Evolutionary conservation across 2,888 invertebrate genomes (phyloP), one percentile per base, ranked within the genome.

Genomic region (Melieria picta): DNA sequence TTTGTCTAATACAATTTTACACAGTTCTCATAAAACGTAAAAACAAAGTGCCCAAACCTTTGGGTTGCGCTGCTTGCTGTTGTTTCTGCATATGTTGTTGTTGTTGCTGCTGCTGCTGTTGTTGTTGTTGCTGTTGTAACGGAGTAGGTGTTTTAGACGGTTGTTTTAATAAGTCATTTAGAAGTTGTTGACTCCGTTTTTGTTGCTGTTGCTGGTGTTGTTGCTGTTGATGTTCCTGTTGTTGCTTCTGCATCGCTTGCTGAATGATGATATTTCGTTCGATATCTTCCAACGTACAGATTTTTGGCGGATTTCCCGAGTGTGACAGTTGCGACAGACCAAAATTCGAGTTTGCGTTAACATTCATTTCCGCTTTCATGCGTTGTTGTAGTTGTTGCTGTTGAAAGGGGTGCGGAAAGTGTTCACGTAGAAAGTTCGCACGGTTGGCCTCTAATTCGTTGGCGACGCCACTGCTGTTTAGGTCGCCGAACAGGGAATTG

Each of bases 261-360:
- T 87, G 86, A 50, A 81, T 84, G 50, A 86, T 84, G 52, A 87
- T 79, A 72, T 85, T 87, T 9, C 87, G 80, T 76, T 87, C 87
- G 71, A 87, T 84, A 72, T 87, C 87, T 75, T 87, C 87, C 1
- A 87, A 78, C 5, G 87, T 86, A 42, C 84, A 82, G 55, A 87
- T 85, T 79, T 87, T 87, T 0, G 82, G 81, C 5, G 80, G 77
- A 63, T 75, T 73, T 43, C 65, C 75, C 72, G 11, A 47, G 13
- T 77, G 74, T 7, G 79, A 70, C 69, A 79, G 71, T 0, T 79
- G 78, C 11, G 76, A 76, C 61, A 82, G 71, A 1, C 80, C 80
- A 72, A 80, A 80, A 72, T 80, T 77, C 45, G 79, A 76, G 71
- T 80, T 80, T 5, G 76, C 30, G 30, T 30, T 30, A 30, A 30